These are phyloP conservation scores for Acromyrmex heyeri DNA, from an alignment of 1,140 invertebrate genomes.

Conservation along the genomic window DNA sequence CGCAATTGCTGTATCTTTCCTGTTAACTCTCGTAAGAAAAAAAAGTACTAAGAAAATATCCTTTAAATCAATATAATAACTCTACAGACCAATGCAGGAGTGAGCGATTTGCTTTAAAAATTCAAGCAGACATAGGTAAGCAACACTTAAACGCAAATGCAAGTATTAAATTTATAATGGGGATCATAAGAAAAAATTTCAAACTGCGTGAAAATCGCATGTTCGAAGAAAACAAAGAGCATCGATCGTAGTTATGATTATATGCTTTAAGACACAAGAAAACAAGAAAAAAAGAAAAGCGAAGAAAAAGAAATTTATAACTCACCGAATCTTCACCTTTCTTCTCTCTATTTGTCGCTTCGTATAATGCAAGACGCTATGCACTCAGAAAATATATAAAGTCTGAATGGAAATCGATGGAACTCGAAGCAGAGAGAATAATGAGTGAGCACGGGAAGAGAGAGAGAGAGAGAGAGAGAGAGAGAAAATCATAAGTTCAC, in stretches of 20 bases:
- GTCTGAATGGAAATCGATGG: not conserved
- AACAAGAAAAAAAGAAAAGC: not conserved
- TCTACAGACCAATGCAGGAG: not conserved
- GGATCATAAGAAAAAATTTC: not conserved
- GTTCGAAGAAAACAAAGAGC: not conserved
- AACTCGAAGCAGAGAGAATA: slow-evolving; percentile 1
- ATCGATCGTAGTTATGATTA: not conserved
- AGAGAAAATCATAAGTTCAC: not conserved
- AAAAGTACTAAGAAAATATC: not conserved
- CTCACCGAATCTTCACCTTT: not conserved
- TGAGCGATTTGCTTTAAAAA: slow-evolving; percentile 39
- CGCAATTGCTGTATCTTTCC: not conserved
- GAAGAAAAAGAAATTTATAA: slow-evolving; percentile 1
- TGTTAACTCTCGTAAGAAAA: not conserved
- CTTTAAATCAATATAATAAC: not conserved
- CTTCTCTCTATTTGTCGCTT: not conserved
- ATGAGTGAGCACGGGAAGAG: not conserved
- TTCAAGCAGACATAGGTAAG: not conserved
- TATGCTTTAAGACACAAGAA: not conserved
- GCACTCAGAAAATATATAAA: not conserved
- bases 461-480: not conserved
- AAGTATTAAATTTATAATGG: slow-evolving; percentile 1
- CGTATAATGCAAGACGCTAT: not conserved
- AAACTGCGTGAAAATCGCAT: not conserved
- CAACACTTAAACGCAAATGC: not conserved